Conservation (phyloP, 2,888 invertebrate species). For the Aporophyla nigra region DNA sequence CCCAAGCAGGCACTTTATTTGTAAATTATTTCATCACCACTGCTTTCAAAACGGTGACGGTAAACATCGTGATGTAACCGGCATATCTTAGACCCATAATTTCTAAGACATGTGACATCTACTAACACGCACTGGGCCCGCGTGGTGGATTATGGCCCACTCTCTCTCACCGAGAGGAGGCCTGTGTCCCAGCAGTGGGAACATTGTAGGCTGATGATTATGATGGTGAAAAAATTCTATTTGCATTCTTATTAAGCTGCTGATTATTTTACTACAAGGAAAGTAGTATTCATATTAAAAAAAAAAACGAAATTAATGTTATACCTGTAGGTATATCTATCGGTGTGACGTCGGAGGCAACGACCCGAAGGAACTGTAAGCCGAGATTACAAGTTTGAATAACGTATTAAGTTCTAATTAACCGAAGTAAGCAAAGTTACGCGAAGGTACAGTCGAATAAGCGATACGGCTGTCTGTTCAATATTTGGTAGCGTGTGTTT, state of each 20-base stretch:
- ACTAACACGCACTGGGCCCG: too few relatives aligned
- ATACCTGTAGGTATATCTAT: neutral
- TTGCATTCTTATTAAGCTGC: neutral
- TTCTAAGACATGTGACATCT: too few relatives aligned
- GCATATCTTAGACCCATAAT: too few relatives aligned
- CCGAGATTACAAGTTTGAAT: conserved; percentile 19
- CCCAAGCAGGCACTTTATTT: too few relatives aligned
- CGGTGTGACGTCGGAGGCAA: neutral
- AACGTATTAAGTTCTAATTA: conserved; percentile 28
- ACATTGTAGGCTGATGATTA: too few relatives aligned
- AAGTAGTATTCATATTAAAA: neutral
- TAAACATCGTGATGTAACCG: too few relatives aligned
- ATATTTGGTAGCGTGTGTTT: neutral
- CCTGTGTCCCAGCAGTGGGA: too few relatives aligned
- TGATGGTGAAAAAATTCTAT: too few relatives aligned
- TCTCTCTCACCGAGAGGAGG: too few relatives aligned
- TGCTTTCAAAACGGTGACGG: too few relatives aligned
- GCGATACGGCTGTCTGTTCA: neutral
- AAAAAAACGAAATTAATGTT: conserved; percentile 8
- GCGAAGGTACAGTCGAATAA: neutral
- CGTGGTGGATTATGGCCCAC: too few relatives aligned
- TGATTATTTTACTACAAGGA: neutral
- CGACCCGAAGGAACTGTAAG: neutral
- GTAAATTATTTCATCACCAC: too few relatives aligned
- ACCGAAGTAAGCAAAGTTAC: neutral